Base-by-base conservation (phyloP, 2,113 vertebrate species). In the Poeciliopsis occidentalis region DNA sequence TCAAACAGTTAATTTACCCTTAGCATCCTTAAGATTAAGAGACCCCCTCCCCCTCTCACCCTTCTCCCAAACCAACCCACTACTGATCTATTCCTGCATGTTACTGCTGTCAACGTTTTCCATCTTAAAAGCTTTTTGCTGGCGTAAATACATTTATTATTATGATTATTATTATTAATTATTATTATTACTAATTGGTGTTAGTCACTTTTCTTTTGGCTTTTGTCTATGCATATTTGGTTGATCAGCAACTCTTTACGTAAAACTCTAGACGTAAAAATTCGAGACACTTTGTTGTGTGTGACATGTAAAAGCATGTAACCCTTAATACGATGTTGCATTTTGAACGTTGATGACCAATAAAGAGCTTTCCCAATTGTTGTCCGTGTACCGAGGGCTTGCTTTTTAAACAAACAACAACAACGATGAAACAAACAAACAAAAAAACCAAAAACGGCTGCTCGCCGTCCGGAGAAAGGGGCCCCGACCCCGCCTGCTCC, bases 341-440 rank as follows among this genome's bases (percentile, higher is more conserved):
- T 97, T 97, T 97, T 95, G 95, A 97, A 95, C 92, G 92, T 96
- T 96, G 96, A 96, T 97, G 96, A 97, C 94, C 95, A 99, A 99
- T 99, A 99, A 99, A 99, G 96, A 95, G 95, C 96, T 99, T 99
- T 98, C 97, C 96, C 97, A 99, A 98, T 97, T 96, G 95, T 95
- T 95, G 88, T 91, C 91, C 94, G 95, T 98, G 97, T 99, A 94
- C 95, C 95, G 95, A 95, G 95, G 96, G 96, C 96, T 98, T 94
- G 95, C 95, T 99, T 98, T 86, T 91, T 54, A 37, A 37, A 37
- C 8, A 34, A 34, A 34, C 1, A 34, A 34, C 1, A 32, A 32
- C 7, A 31, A 31, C 30, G 30, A 3, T 4, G 4, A 31, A 31
- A 31, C 30, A 37, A 37, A 37, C 8, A 34, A 34, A 34, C 1